phyloP scores from a whole-genome alignment of 1,140 invertebrate species.

The Neotoxoptera formosana region DNA sequence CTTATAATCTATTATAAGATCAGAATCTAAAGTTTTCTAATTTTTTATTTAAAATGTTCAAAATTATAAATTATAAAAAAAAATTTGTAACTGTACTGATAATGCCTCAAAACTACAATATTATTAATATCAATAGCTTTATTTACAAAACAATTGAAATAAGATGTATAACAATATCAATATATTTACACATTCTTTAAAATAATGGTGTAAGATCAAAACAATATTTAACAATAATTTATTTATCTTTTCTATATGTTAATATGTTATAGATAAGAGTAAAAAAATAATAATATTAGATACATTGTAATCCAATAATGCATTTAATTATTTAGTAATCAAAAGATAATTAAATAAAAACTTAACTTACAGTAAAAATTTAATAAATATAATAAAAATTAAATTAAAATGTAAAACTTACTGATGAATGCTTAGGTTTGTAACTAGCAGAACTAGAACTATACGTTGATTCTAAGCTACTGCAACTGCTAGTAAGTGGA shows the following conservation, averaged over 20 bases:
- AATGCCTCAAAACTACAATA: not conserved
- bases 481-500: slow-evolving; percentile 46
- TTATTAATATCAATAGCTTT: not conserved
- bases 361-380: not conserved
- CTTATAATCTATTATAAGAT: not conserved
- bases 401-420: slow-evolving; percentile 8
- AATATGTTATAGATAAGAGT: not conserved
- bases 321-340: not conserved
- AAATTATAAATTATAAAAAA: not conserved
- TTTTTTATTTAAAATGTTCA: not conserved
- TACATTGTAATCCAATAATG: not conserved
- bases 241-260: too few relatives aligned
- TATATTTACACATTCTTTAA: too few relatives aligned
- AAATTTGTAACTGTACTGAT: too few relatives aligned
- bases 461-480: slow-evolving; percentile 50
- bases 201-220: too few relatives aligned
- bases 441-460: slow-evolving; percentile 28
- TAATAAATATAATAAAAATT: not conserved
- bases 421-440: not conserved
- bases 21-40: not conserved
- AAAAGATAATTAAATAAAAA: not conserved
- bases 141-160: not conserved
- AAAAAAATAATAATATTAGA: not conserved
- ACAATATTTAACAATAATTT: too few relatives aligned
- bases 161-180: too few relatives aligned